Evolutionary conservation across 2,797 vertebrate species (phyloP), one percentile per base, ranked within the genome.

Genomic region (Takifugu ocellatus): DNA sequence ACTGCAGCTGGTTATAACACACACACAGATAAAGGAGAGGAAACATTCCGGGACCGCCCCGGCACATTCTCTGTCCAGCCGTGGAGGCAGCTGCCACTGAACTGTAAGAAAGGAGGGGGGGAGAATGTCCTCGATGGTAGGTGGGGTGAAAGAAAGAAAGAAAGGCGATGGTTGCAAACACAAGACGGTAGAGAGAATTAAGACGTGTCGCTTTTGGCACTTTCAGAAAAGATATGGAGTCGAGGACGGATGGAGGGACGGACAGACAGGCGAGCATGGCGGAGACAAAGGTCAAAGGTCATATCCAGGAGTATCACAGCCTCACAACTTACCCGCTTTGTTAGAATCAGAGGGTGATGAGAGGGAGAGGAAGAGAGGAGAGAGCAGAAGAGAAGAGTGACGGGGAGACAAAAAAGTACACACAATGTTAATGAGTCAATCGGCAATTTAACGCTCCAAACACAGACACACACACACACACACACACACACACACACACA

Each of bases 361-460:
- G 81, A 81, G 84, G 84, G 50, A 69, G 65, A 76, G 72, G 79
- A 63, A 44, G 66, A 59, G 63, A 52, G 43, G 62, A 54, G 61
- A 51, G 43, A 64, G 42, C 69, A 27, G 66, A 54, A 58, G 31
- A 94, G 87, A 21, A 93, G 87, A 93, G 85, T 85, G 90, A 93
- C 93, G 92, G 84, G 89, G 90, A 94, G 94, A 95, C 90, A 95
- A 95, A 96, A 95, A 96, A 95, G 92, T 93, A 94, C 93, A 96
- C 87, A 93, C 82, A 61, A 90, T 87, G 92, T 92, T 89, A 92
- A 85, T 80, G 78, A 75, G 70, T 87, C 70, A 81, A 81, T 79
- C 58, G 59, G 69, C 77, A 83, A 55, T 82, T 51, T 58, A 68
- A 68, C n/a, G 2, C 3, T 46, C 17, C 44, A 21, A 7, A 48